Evolutionary conservation across 2,113 vertebrate species (phyloP).

Genomic region (Elephas maximus): DNA sequence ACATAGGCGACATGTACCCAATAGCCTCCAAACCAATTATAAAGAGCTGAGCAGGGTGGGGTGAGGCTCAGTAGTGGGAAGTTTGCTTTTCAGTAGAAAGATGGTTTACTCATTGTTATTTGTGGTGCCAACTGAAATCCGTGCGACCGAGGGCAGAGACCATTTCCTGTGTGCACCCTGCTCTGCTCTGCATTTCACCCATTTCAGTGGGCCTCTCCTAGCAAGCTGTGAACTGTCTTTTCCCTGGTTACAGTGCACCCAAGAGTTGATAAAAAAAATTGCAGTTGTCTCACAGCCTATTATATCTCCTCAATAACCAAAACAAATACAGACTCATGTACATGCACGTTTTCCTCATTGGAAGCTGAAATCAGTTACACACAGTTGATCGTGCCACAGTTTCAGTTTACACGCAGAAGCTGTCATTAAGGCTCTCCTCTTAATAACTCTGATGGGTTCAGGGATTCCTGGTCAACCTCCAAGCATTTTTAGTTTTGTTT

Average conservation of each 20-base stretch:
- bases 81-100: background rate
- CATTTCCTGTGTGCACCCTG: background rate
- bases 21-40: background rate
- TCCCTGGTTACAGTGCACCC: background rate
- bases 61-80: background rate
- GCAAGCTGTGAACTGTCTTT: constrained; percentile 6
- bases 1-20: background rate
- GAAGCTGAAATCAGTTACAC: constrained; percentile 2
- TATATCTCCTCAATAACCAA: constrained; percentile 11
- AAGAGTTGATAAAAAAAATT: constrained; percentile 27
- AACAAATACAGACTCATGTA: constrained; percentile 2
- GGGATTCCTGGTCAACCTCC: constrained; percentile 1
- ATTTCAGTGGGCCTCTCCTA: background rate
- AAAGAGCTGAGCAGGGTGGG: background rate
- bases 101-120: background rate
- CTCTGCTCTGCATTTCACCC: background rate
- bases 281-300: background rate
- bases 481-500: background rate
- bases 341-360: constrained; percentile 24
- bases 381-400: background rate
- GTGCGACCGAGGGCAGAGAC: background rate
- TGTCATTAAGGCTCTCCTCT: background rate
- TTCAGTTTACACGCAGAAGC: background rate
- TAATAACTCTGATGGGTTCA: background rate
- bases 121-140: background rate